These are phyloP conservation scores for Nyleta sp. DNA, from an alignment of 2,888 invertebrate species.

Conservation along the genomic window DNA sequence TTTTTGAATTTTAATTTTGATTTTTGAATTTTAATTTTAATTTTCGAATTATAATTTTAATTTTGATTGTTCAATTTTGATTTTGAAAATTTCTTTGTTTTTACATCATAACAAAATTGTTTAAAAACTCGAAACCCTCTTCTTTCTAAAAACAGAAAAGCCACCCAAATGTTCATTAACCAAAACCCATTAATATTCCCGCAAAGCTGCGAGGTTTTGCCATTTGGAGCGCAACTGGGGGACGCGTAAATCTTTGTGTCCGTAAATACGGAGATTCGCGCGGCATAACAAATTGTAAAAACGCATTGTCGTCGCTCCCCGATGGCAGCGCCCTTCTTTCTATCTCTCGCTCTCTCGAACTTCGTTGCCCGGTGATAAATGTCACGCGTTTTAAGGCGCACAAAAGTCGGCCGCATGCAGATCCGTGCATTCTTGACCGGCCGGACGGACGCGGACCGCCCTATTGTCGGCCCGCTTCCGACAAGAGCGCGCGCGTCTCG, in stretches of 20 bases:
- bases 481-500: conserved; percentile 32
- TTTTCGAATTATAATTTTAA: too few relatives aligned
- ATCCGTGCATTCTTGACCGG: conserved; percentile 28
- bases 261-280: conserved; percentile 41
- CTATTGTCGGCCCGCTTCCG: conserved; percentile 42
- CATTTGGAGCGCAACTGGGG: conserved; percentile 3
- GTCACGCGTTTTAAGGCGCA: conserved; percentile 49
- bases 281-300: conserved; percentile 53
- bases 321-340: conserved; percentile 16
- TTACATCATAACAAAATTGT: too few relatives aligned
- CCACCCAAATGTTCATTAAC: too few relatives aligned
- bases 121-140: too few relatives aligned
- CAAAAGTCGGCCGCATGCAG: conserved; percentile 48
- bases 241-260: conserved; percentile 40
- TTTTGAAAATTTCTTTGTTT: too few relatives aligned
- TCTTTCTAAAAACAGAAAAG: too few relatives aligned
- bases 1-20: too few relatives aligned
- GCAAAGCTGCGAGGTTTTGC: not conserved
- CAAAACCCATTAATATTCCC: too few relatives aligned
- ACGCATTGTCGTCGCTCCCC: conserved; percentile 43
- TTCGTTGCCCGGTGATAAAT: conserved; percentile 47
- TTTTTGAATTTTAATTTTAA: too few relatives aligned
- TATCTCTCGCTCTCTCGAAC: too few relatives aligned
- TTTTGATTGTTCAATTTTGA: too few relatives aligned
- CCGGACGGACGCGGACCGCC: conserved; percentile 32